Percentiles rank a stretch among this genome's conserved stretches.
Conservation (phyloP, 2,888 invertebrate species). For the Scaptomyza caliginosa region DNA sequence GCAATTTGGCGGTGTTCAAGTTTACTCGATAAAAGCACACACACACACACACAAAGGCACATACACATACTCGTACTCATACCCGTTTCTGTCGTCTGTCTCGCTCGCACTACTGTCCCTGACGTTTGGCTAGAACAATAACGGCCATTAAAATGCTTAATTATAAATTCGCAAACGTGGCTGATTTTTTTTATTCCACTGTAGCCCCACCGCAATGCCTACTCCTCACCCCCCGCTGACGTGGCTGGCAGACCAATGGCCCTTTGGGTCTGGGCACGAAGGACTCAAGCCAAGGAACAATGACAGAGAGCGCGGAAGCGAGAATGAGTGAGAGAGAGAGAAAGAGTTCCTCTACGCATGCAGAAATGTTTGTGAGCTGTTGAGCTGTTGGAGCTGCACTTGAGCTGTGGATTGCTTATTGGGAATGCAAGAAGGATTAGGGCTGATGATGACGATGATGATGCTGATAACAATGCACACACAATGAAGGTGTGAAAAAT, state of each 20-base stretch:
- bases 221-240: slow-evolving; percentile 24
- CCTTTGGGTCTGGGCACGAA: neutral
- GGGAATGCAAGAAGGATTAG: slow-evolving; percentile 12
- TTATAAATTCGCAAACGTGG: slow-evolving; percentile 81
- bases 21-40: slow-evolving; percentile 59
- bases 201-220: slow-evolving; percentile 13
- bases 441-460: slow-evolving; percentile 2
- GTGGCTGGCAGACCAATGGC: slow-evolving; percentile 28
- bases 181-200: slow-evolving; percentile 60
- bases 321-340: neutral
- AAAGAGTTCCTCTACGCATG: slow-evolving; percentile 1
- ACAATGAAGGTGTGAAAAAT: slow-evolving; percentile 81
- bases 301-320: neutral
- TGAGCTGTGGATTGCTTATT: slow-evolving; percentile 38
- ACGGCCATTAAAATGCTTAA: slow-evolving; percentile 83
- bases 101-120: slow-evolving; percentile 30
- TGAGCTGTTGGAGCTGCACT: slow-evolving; percentile 45
- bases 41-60: slow-evolving; percentile 31
- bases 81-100: slow-evolving; percentile 2
- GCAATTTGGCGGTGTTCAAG: slow-evolving; percentile 73
- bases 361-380: slow-evolving; percentile 2
- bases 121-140: slow-evolving; percentile 71
- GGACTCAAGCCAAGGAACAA: neutral
- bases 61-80: slow-evolving; percentile 8
- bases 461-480: slow-evolving; percentile 17